These are phyloP conservation scores for Dryadula phaetusa DNA, from an alignment of 2,888 invertebrate genomes.

Conservation along the genomic window DNA sequence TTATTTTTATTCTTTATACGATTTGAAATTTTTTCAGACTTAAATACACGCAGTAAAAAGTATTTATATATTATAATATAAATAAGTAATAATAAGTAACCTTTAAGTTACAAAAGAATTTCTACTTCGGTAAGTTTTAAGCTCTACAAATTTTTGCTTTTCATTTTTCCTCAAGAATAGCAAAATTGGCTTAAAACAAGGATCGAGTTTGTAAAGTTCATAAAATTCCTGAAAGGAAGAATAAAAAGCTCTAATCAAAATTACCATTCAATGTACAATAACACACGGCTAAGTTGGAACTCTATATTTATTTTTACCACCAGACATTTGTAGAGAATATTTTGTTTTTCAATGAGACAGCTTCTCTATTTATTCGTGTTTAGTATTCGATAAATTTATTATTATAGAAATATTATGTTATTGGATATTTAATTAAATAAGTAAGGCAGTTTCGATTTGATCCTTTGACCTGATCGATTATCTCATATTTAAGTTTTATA, in stretches of 20 bases:
- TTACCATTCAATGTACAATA: slow-evolving; percentile 12
- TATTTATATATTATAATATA: not conserved
- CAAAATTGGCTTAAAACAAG: slow-evolving; percentile 22
- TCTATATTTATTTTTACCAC: slow-evolving; percentile 1
- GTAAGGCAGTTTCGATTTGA: no score
- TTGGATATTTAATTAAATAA: no score
- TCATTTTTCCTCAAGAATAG: slow-evolving; percentile 20
- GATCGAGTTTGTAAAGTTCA: slow-evolving; percentile 22
- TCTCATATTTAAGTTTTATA: no score
- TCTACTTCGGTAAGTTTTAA: slow-evolving; percentile 6
- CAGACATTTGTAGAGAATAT: not conserved
- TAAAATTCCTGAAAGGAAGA: not conserved
- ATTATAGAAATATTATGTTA: no score
- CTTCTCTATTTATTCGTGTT: no score
- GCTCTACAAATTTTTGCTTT: slow-evolving; percentile 16
- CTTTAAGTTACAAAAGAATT: slow-evolving; percentile 8
- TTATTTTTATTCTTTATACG: no score
- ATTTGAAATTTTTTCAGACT: no score
- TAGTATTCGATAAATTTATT: no score
- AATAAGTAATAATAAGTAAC: not conserved
- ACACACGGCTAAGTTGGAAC: not conserved
- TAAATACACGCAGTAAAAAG: not conserved
- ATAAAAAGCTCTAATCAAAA: slow-evolving; percentile 19
- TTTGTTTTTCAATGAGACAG: no score
- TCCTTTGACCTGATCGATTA: no score